phyloP scores from a whole-genome alignment of 2,888 invertebrate genomes.

The Resseliella maxima region DNA sequence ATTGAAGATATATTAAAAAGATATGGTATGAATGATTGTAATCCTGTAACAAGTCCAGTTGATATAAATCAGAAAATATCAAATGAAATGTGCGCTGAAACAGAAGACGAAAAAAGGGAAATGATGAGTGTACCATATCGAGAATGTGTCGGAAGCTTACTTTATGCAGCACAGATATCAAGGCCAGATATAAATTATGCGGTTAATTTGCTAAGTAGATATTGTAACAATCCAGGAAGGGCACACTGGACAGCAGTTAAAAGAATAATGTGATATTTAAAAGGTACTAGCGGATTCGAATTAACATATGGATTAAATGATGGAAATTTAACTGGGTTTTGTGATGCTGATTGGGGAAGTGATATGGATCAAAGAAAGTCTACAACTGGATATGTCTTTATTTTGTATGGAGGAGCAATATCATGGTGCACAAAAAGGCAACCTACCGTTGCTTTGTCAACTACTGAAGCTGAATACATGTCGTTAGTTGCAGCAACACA shows the following conservation, averaged over 20 bases:
- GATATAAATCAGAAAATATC: conserved; percentile 58
- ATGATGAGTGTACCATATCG: conserved; percentile 58
- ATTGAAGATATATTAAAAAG: conserved; percentile 56
- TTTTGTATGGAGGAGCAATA: conserved; percentile 60
- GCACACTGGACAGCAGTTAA: conserved; percentile 60
- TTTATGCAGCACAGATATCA: conserved; percentile 59
- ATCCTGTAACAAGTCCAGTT: conserved; percentile 57
- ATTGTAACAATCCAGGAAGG: conserved; percentile 58
- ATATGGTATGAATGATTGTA: conserved; percentile 58
- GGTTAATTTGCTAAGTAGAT: conserved; percentile 58
- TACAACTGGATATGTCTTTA: conserved; percentile 61
- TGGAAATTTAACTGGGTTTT: conserved; percentile 59
- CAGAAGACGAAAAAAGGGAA: conserved; percentile 56
- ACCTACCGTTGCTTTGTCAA: background rate
- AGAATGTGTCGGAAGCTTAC: conserved; percentile 56
- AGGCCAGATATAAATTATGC: conserved; percentile 57
- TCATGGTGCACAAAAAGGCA: conserved; percentile 53
- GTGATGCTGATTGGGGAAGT: conserved; percentile 61
- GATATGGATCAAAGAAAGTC: conserved; percentile 60
- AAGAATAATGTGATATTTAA: conserved; percentile 61
- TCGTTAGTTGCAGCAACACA: background rate
- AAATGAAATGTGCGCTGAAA: conserved; percentile 58
- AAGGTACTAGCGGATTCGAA: conserved; percentile 59
- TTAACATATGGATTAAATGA: conserved; percentile 59
- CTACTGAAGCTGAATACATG: conserved; percentile 42